phyloP scores from a whole-genome alignment of 2,888 invertebrate genomes.

The Eilema griseolum region DNA sequence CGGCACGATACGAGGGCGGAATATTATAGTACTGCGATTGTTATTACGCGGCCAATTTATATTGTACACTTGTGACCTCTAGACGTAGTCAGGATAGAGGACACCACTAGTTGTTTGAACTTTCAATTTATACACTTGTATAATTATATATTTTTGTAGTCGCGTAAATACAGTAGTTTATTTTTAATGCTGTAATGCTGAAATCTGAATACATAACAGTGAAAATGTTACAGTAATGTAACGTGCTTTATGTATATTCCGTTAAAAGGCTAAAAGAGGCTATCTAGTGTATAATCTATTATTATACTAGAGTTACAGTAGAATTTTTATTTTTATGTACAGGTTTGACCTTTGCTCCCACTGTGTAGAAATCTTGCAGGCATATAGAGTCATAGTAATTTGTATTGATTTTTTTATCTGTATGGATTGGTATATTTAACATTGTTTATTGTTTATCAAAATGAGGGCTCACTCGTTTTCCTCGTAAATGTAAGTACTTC shows the following conservation, averaged over 20 bases:
- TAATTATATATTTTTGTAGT: slow-evolving; percentile 23
- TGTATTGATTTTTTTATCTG: background rate
- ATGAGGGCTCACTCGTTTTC: background rate
- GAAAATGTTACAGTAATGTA: background rate
- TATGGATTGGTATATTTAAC: background rate
- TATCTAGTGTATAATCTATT: background rate
- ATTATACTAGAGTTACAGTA: background rate
- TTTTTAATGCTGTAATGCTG: slow-evolving; percentile 8
- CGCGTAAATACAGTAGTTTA: slow-evolving; percentile 15
- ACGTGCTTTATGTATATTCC: background rate
- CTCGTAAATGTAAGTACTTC: background rate
- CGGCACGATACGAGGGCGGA: slow-evolving; percentile 71
- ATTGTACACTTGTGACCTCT: slow-evolving; percentile 56
- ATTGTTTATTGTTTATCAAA: background rate
- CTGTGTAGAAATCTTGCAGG: background rate
- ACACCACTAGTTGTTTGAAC: slow-evolving; percentile 32
- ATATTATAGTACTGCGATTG: slow-evolving; percentile 57
- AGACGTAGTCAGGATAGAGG: slow-evolving; percentile 44
- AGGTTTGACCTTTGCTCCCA: background rate
- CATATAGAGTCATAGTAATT: background rate
- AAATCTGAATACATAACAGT: background rate
- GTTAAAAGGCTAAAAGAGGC: background rate
- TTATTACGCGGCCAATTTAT: slow-evolving; percentile 63
- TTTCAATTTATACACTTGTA: slow-evolving; percentile 31
- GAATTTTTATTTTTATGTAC: slow-evolving; percentile 1